Evolutionary conservation across 2,888 invertebrate species (phyloP).

Genomic region (Lucinisca nassula): DNA sequence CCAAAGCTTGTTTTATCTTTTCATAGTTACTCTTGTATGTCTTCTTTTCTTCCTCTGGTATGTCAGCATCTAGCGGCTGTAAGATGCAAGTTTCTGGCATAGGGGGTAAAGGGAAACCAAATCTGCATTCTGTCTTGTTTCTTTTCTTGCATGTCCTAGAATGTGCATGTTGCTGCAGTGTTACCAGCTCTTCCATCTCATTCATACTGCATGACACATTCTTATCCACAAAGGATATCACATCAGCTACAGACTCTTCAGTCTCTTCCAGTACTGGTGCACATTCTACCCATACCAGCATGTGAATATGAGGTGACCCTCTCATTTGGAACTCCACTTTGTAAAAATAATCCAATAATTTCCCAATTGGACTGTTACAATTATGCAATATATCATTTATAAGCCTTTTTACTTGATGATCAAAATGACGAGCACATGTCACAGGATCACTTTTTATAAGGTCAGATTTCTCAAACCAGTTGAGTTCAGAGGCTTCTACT

Average conservation of each 20-base stretch:
- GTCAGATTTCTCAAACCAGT: constrained; percentile 18
- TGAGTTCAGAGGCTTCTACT: constrained; percentile 4
- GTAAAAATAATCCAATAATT: constrained; percentile 61
- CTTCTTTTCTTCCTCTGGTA: constrained; percentile 25
- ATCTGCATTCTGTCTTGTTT: constrained; percentile 46
- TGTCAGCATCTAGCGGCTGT: constrained; percentile 40
- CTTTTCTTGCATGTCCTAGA: constrained; percentile 46
- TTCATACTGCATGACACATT: constrained; percentile 23
- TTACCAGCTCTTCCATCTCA: neutral
- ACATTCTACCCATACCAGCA: constrained; percentile 40
- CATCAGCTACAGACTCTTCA: neutral
- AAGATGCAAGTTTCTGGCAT: constrained; percentile 45
- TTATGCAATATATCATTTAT: neutral
- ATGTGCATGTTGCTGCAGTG: constrained; percentile 43
- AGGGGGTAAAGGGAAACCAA: constrained; percentile 63
- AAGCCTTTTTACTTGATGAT: constrained; percentile 19
- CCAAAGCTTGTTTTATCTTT: neutral
- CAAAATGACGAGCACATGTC: constrained; percentile 66
- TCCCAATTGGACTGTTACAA: constrained; percentile 42
- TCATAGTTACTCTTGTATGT: constrained; percentile 33
- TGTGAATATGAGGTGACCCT: constrained; percentile 55
- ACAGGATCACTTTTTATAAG: constrained; percentile 46
- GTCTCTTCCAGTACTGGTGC: constrained; percentile 24
- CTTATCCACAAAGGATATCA: neutral
- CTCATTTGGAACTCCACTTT: constrained; percentile 59